Evolutionary conservation across 2,113 vertebrate genomes (phyloP), one percentile per base, ranked within the genome.

Genomic region (Rhineura floridana): DNA sequence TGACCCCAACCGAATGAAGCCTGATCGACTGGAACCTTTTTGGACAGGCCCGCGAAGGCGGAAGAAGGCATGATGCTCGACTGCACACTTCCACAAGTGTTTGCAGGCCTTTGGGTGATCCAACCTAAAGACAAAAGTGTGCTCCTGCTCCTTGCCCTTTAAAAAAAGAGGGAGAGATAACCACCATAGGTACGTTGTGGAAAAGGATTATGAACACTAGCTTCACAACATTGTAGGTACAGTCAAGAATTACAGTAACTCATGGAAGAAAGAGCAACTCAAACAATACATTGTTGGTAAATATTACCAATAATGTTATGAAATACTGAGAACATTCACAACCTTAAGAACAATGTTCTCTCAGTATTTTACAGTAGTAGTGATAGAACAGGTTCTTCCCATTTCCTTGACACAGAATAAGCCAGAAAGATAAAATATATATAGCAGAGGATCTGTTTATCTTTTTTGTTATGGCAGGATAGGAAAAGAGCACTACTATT

Each of bases 101-200:
- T 99, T 99, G 93, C 99, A 99, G 62, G 99, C 99, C 94, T 99
- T 99, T 33, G 99, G 99, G 85, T 99, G 99, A 70, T 99, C 99
- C 97, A 99, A 97, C 93, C 98, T 97, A 84, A 99, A 99, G 25
- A 99, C 98, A 93, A 99, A 99, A 2, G 99, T 99, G 94, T 99
- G 99, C 85, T 99, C 99, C 96, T 99, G 98, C 91, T 99, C 99
- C 94, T 99, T 99, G 48, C 98, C 99, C 99, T 99, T 89, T 86
- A 95, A 95, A 67, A 17, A 5, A 33, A 4, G 36, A 15, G 88
- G 81, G 92, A 76, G 89, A 1, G 93, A 92, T 89, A 82, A 4
- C 91, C 21, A 82, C 42, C 11, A 42, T 28, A 0, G 0, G 82
- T 87, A 62, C 8, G 7, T 50, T 50, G 70, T 83, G n/a, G 44